phyloP scores from a whole-genome alignment of 1,140 invertebrate genomes.

The Eriocheir sinensis region DNA sequence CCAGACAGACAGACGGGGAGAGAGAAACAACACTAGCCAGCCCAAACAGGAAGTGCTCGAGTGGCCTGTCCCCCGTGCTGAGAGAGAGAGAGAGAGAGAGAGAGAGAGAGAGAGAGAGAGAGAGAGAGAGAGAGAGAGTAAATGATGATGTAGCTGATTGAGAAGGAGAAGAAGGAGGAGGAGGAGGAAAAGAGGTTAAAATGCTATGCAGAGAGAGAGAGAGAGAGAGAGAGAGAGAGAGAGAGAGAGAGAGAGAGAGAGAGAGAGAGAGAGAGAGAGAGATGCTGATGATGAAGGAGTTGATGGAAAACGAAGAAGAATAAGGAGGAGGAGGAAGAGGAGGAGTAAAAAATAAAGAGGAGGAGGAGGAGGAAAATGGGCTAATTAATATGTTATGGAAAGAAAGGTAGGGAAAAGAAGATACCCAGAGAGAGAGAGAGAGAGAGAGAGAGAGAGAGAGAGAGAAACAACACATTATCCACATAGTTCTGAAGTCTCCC shows the following conservation, averaged over 20 bases:
- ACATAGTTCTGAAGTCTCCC: background rate
- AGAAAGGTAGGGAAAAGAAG: background rate
- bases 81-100: too few species aligned
- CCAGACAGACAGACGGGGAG: too few species aligned
- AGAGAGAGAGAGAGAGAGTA: too few species aligned
- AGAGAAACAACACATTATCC: background rate
- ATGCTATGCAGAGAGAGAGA: background rate
- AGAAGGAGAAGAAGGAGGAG: too few species aligned
- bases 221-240: background rate
- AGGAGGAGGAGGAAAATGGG: background rate
- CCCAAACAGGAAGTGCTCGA: too few species aligned
- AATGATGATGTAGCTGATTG: too few species aligned
- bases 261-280: background rate
- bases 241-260: background rate
- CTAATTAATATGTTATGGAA: background rate
- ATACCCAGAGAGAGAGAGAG: background rate
- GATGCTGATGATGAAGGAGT: background rate
- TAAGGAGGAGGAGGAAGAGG: background rate
- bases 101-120: too few species aligned
- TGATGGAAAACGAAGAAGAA: background rate
- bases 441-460: slow-evolving; percentile 15
- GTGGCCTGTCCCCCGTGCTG: too few species aligned
- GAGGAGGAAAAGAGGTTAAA: too few species aligned
- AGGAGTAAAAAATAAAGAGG: background rate
- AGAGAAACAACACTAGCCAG: too few species aligned